Evolutionary conservation across 2,113 vertebrate genomes (phyloP), one percentile per base, ranked within the genome.

Genomic region (Ictidomys tridecemlineatus): DNA sequence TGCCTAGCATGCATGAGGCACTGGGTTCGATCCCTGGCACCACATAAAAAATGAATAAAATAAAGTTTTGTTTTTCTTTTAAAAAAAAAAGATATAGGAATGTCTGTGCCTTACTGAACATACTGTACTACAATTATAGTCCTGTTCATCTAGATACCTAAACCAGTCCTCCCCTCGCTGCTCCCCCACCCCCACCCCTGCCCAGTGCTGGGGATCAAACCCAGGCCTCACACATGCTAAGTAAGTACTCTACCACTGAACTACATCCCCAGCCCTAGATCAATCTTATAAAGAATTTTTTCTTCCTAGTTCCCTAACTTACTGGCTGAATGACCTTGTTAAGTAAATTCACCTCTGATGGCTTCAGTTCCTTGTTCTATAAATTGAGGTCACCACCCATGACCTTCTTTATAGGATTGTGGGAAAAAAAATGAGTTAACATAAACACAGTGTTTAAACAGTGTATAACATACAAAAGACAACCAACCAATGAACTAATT

Each of bases 401-500:
- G 34, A 94, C 45, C 30, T 96, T 91, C 89, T 88, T 79, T 17
- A 77, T 13, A 88, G 58, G 45, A 85, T 6, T 83, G 73, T 45
- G 34, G 48, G 80, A 93, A 93, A 89, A 70, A 76, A 88, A 95
- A 93, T n/a, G 39, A 80, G 34, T 84, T 83, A 79, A 37, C n/a
- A 56, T 26, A 82, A 16, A 87, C 37, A 78, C 26, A 94, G 34
- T 61, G 22, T 65, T 86, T 79, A 90, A 58, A 82, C 22, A 90
- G 12, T 69, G 12, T 58, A 32, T 70, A 67, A 89, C 32, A 83
- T n/a, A 65, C 13, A 37, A 80, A 13, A 93, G 14, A 70, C 13
- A 85, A 82, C 73, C 13, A 85, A 82, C 73, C 39, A 94, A 65
- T 61, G 28, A 96, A 91, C 37, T 86, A 67, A 74, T 85, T 94